Evolutionary conservation across 2,888 invertebrate species (phyloP), one percentile per base, ranked within the genome.

Genomic region (Diarsia brunnea): DNA sequence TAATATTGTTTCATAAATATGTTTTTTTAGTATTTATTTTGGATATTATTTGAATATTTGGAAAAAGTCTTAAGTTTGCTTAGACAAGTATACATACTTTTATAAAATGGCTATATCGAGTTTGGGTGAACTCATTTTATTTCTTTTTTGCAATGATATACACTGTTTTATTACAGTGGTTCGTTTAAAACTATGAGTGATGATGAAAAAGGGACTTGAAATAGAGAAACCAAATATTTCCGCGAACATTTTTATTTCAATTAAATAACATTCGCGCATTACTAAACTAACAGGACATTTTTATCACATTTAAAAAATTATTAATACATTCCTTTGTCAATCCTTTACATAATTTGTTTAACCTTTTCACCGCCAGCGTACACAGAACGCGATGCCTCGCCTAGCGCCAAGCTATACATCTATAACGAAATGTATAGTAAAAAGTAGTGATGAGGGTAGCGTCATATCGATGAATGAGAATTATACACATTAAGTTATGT

Each of bases 91-190:
- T 69, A 73, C 66, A 78, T 67, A 66, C 75, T 53, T 82, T 64
- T 75, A 75, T 66, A 77, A 74, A 78, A 69, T 61, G 24, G 58
- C 71, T 82, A 60, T 58, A 27, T n/a, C 51, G 75, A 81, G 49
- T 79, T 78, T 83, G 85, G 86, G 86, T 86, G 86, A 86, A 86
- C 86, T 86, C 87, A 73, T 78, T 2, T n/a, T 55, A 24, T 2
- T 16, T 12, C 12, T 55, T 27, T 24, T 27, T 27, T 27, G 24
- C 16, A 16, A 31, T 49, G 1, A 51, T 16, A 2, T 31, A 24
- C 3, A 58, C 24, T 24, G 16, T 27, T 58, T 16, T 58, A 19
- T 10, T 31, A 8, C 19, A 58, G 31, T 31, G 19, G 19, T 31
- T 31, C 19, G 27, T 60, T 60, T 4, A 31, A 31, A 60, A 31